Percentiles rank a stretch among this genome's conserved stretches.
Conservation (phyloP, 2,113 vertebrate species). For the Ictalurus punctatus region DNA sequence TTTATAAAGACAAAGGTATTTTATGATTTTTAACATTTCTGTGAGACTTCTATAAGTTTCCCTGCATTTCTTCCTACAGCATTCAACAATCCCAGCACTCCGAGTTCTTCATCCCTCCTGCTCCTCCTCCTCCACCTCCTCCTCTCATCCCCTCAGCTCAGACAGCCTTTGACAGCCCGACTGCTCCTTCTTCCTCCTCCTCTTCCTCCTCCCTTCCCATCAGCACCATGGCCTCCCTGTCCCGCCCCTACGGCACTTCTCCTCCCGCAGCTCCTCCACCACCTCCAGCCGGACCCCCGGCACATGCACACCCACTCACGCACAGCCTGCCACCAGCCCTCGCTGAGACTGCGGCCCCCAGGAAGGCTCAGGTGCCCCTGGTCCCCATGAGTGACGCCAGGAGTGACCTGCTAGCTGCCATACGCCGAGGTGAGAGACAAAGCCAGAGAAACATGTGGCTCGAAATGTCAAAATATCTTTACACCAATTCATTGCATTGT, state of each 20-base stretch:
- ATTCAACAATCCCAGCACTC: constrained; percentile 78
- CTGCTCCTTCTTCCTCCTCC: constrained; percentile 42
- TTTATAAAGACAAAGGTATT: not conserved
- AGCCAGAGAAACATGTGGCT: not conserved
- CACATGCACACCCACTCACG: constrained; percentile 65
- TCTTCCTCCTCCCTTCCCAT: constrained; percentile 56
- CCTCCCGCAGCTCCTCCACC: constrained; percentile 68
- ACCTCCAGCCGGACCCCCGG: constrained; percentile 60
- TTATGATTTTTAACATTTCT: not conserved
- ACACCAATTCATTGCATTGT: not conserved
- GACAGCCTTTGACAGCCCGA: constrained; percentile 83
- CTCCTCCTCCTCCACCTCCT: constrained; percentile 82
- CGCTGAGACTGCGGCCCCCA: constrained; percentile 58
- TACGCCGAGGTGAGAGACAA: constrained; percentile 81
- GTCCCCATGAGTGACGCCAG: constrained; percentile 91
- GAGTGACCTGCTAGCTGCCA: constrained; percentile 88
- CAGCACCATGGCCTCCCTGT: constrained; percentile 62
- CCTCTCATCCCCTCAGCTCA: constrained; percentile 85
- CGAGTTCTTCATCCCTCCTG: constrained; percentile 84
- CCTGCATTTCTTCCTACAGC: constrained; percentile 58
- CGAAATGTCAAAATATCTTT: not conserved
- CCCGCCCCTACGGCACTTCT: constrained; percentile 73
- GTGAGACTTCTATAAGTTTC: not conserved
- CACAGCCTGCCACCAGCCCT: constrained; percentile 61
- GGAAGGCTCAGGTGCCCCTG: constrained; percentile 79